phyloP scores from a whole-genome alignment of 1,140 invertebrate genomes.

The Calliopsis andreniformis region DNA sequence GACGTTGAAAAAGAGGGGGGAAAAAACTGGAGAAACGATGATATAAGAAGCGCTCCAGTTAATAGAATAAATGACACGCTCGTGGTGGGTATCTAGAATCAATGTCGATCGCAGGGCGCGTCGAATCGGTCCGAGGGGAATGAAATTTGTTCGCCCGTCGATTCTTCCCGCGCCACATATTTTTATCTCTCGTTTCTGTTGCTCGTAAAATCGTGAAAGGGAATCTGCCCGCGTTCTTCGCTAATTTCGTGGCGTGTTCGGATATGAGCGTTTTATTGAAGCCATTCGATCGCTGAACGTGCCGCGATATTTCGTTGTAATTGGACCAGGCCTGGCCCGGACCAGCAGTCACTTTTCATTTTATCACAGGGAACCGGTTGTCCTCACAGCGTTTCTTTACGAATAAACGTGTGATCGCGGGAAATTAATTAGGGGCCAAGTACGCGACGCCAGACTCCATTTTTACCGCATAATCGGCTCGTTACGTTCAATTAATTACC shows the following conservation, averaged over 20 bases:
- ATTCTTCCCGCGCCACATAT: neutral
- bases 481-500: slow-evolving; percentile 23
- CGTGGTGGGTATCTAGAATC: slow-evolving; percentile 38
- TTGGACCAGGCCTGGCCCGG: too few relatives aligned
- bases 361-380: slow-evolving; percentile 41
- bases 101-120: slow-evolving; percentile 31
- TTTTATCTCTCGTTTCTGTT: slow-evolving; percentile 26
- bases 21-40: slow-evolving; percentile 4
- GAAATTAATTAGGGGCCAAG: slow-evolving; percentile 19
- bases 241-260: slow-evolving; percentile 23
- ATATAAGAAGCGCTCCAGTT: slow-evolving; percentile 31
- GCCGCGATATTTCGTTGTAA: slow-evolving; percentile 11
- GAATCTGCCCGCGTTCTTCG: slow-evolving; percentile 7
- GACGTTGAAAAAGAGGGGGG: too few relatives aligned
- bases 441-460: too few relatives aligned
- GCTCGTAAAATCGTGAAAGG: slow-evolving; percentile 20
- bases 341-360: slow-evolving; percentile 21
- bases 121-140: slow-evolving; percentile 49
- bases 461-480: neutral
- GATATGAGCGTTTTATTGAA: slow-evolving; percentile 20
- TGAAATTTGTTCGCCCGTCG: slow-evolving; percentile 42
- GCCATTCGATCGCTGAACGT: neutral
- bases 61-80: slow-evolving; percentile 66
- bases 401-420: neutral
- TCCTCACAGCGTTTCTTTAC: neutral